A percentile compares a stretch with the other conserved stretches of the same genome.
These are phyloP conservation scores for Paedocypris micromegethes DNA, from an alignment of 2,797 vertebrate genomes.

Conservation along the genomic window DNA sequence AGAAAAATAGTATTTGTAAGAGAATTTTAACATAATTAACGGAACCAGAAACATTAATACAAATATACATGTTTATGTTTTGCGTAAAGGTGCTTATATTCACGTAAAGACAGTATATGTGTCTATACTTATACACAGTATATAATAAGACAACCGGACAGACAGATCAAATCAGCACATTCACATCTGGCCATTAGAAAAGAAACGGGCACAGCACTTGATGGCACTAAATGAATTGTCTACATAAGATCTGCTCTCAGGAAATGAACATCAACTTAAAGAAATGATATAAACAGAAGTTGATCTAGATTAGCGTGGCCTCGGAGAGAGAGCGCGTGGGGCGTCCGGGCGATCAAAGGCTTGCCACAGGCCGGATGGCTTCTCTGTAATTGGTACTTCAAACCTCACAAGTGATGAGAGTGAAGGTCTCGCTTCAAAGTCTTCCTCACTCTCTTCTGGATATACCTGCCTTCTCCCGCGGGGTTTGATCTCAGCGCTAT, in stretches of 20 bases:
- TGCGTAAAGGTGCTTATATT: too few relatives aligned
- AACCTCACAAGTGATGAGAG: slow-evolving; percentile 32
- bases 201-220: too few relatives aligned
- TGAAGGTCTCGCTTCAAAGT: slow-evolving; percentile 48
- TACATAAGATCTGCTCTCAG: slow-evolving; percentile 39
- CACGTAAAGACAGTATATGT: too few relatives aligned
- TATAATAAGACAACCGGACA: too few relatives aligned
- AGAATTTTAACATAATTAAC: too few relatives aligned
- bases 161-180: too few relatives aligned
- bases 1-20: too few relatives aligned
- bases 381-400: slow-evolving; percentile 53
- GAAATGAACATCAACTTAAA: slow-evolving; percentile 52
- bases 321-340: slow-evolving; percentile 8
- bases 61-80: too few relatives aligned
- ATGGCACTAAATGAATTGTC: neutral
- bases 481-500: slow-evolving; percentile 22
- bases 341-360: slow-evolving; percentile 60
- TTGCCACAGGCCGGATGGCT: slow-evolving; percentile 17
- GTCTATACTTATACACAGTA: too few relatives aligned
- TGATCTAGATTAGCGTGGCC: slow-evolving; percentile 53
- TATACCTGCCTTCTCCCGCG: neutral
- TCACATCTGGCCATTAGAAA: too few relatives aligned
- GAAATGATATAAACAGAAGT: slow-evolving; percentile 58
- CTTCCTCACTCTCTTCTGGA: slow-evolving; percentile 31
- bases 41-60: too few relatives aligned